Evolutionary conservation across 1,140 invertebrate genomes (phyloP).

Genomic region (Dryas iulia): DNA sequence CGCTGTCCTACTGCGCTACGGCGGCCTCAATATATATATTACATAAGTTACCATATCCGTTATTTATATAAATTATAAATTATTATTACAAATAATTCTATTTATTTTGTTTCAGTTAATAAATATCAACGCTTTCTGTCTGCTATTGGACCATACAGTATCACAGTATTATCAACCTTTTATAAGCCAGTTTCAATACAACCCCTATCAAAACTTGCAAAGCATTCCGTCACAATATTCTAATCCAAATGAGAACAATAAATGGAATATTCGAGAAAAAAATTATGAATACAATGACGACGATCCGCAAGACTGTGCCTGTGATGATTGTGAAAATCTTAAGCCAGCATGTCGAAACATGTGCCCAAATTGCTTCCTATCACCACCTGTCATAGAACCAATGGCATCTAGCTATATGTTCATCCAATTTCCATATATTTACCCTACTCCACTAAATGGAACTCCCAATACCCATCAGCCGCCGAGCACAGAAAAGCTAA

Average conservation of each 20-base stretch:
- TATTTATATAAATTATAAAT: no score
- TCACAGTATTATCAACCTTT: conserved; percentile 11
- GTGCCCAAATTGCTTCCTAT: conserved; percentile 39
- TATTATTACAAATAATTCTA: no score
- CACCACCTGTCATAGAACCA: conserved; percentile 5
- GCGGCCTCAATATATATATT: no score
- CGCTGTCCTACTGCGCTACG: no score
- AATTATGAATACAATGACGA: conserved; percentile 35
- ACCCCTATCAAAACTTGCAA: conserved; percentile 19
- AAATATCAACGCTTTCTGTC: background rate
- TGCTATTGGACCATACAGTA: conserved; percentile 5
- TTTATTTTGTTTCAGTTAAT: conserved; percentile 10
- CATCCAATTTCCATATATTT: conserved; percentile 51
- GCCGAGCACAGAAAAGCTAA: background rate
- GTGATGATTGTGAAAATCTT: conserved; percentile 38
- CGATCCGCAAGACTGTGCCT: conserved; percentile 44
- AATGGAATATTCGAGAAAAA: conserved; percentile 24
- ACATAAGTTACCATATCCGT: no score
- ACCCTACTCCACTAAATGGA: conserved; percentile 16
- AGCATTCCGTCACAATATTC: conserved; percentile 13
- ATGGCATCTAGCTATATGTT: conserved; percentile 34
- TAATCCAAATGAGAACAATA: conserved; percentile 19
- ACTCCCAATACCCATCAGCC: background rate
- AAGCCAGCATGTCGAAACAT: conserved; percentile 41
- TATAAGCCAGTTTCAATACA: conserved; percentile 24